These are phyloP conservation scores for Thaleichthys pacificus DNA, from an alignment of 2,797 vertebrate species.

Conservation along the genomic window DNA sequence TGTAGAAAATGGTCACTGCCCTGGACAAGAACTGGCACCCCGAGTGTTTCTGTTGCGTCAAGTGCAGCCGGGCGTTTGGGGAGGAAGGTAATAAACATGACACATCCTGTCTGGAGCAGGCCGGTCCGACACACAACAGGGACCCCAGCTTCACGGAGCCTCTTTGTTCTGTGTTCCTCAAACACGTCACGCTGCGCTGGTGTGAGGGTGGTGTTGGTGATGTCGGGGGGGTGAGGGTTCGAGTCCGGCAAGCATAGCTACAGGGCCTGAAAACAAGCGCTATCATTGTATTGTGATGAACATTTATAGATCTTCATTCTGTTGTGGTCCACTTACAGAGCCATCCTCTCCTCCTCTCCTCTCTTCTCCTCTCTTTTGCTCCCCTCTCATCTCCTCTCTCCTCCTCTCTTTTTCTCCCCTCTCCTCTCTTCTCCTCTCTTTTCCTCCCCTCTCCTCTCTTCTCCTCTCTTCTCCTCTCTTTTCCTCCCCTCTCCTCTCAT, in stretches of 20 bases:
- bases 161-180: too few species aligned
- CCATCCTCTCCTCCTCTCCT: background rate
- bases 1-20: conserved; percentile 92
- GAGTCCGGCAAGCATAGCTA: too few species aligned
- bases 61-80: conserved; percentile 85
- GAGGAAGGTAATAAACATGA: conserved; percentile 83
- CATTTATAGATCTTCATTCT: too few species aligned
- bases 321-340: background rate
- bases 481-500: background rate
- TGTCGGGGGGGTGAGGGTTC: too few species aligned
- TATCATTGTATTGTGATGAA: too few species aligned
- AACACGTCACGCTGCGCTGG: too few species aligned
- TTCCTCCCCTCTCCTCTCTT: background rate
- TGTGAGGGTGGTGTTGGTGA: background rate
- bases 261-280: too few species aligned
- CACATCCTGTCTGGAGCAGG: conserved; percentile 39
- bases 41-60: conserved; percentile 91
- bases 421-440: too few species aligned
- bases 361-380: too few species aligned
- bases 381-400: too few species aligned
- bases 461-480: too few species aligned
- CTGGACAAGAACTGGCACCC: conserved; percentile 94
- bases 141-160: too few species aligned
- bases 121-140: conserved; percentile 1
- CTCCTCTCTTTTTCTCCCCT: background rate